phyloP scores from a whole-genome alignment of 2,113 vertebrate species.

The Hippocampus comes region DNA sequence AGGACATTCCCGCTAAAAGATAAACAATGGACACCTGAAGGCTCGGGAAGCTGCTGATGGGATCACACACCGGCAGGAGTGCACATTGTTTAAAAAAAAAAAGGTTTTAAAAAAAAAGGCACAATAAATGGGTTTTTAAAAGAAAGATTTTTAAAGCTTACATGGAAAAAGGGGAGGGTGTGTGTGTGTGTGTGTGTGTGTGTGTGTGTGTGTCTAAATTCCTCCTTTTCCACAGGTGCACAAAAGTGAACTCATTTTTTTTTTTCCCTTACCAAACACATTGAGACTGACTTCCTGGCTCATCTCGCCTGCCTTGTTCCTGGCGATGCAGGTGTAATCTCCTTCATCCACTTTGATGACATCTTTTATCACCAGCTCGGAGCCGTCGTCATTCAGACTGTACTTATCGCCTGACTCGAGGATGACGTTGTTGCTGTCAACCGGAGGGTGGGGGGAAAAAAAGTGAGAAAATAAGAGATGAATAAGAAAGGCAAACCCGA shows the following conservation, averaged over 20 bases:
- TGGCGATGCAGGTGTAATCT: constrained; percentile 90
- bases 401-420: constrained; percentile 86
- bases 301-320: constrained; percentile 92
- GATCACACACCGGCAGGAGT: not conserved
- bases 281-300: constrained; percentile 87
- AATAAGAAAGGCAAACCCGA: not conserved
- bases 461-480: constrained; percentile 5
- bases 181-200: too few relatives aligned
- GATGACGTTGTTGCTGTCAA: constrained; percentile 78
- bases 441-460: not conserved
- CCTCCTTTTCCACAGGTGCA: too few relatives aligned
- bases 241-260: not conserved
- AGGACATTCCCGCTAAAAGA: not conserved
- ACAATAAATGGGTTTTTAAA: not conserved
- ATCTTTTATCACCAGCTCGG: constrained; percentile 82
- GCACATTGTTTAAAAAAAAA: not conserved
- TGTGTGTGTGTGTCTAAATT: too few relatives aligned
- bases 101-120: too few relatives aligned
- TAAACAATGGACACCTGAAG: not conserved
- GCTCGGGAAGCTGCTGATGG: not conserved
- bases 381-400: constrained; percentile 84
- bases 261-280: constrained; percentile 84
- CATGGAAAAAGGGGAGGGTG: too few relatives aligned
- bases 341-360: constrained; percentile 91
- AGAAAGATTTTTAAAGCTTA: not conserved